These are phyloP conservation scores for Megaceryle alcyon DNA, from an alignment of 2,797 vertebrate genomes.

Conservation along the genomic window DNA sequence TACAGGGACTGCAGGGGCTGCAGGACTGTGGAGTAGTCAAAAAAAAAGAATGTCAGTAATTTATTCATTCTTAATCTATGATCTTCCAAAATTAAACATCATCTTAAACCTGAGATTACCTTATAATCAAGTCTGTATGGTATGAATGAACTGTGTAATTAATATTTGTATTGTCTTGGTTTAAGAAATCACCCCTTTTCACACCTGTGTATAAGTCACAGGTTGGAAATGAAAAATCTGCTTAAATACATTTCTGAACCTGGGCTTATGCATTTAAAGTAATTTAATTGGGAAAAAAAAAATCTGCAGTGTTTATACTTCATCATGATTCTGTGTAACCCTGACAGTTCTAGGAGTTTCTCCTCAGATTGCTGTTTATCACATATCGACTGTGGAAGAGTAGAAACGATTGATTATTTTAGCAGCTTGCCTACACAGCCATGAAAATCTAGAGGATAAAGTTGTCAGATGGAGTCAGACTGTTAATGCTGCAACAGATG, in stretches of 20 bases:
- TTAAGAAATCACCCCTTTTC: not conserved
- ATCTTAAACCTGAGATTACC: not conserved
- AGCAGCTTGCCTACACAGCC: not conserved
- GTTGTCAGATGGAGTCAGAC: not conserved
- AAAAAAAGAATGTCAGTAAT: not conserved
- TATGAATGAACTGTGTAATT: not conserved
- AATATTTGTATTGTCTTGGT: not conserved
- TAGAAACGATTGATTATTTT: not conserved
- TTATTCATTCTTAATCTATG: not conserved
- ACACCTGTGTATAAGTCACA: not conserved
- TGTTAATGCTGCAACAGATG: not conserved
- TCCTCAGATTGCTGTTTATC: not conserved
- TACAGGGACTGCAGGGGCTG: not conserved
- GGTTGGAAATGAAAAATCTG: not conserved
- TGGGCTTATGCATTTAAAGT: not conserved
- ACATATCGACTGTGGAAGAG: not conserved
- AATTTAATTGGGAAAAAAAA: not conserved
- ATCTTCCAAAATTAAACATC: not conserved
- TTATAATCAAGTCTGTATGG: not conserved
- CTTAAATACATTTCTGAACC: not conserved
- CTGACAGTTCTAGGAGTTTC: not conserved
- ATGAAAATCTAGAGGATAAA: not conserved
- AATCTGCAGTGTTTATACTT: not conserved
- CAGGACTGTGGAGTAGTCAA: not conserved
- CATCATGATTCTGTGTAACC: not conserved